Evolutionary conservation across 2,113 vertebrate genomes (phyloP), one percentile per base, ranked within the genome.

Genomic region (Amphiprion ocellaris): DNA sequence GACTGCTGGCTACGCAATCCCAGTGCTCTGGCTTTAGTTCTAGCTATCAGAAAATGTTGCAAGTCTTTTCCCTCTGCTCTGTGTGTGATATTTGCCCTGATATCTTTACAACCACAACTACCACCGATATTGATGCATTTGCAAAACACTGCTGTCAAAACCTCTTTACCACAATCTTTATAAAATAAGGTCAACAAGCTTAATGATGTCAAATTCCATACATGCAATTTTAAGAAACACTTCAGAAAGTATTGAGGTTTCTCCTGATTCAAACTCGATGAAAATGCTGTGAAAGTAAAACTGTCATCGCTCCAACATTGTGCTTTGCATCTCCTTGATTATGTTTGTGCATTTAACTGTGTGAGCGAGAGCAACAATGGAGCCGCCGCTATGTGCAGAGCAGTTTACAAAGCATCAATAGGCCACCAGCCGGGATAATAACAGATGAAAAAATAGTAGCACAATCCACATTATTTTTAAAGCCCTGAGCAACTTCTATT

Each of bases 361-460:
- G 52, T 17, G 65, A 47, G 52, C 17, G 26, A 54, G 23, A 37
- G 74, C 21, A 69, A 76, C 78, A 72, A 83, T 73, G 63, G 58
- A 9, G 28, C 30, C 1, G 52, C 30, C 1, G 52, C 28, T 24
- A 23, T 79, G 76, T 81, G 70, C 73, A 44, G 78, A 66, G 84
- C 37, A 10, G 65, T 81, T 82, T 64, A 75, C 74, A 77, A 71
- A 85, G 84, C 84, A 69, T 85, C 86, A 88, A 80, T 84, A 71
- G 70, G 68, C 81, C 83, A 68, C 88, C 90, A 79, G 12, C 85
- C 74, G 84, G 26, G 88, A 87, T 84, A 86, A 89, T 86, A 89
- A 87, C 28, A 41, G 79, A 88, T 68, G 68, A 63, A 84, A 86
- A 81, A 54, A 59, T 46, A 55, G 61, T 81, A 70, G 47, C 68